These are phyloP conservation scores for Oedothorax gibbosus DNA, from an alignment of 1,140 invertebrate genomes.

Conservation along the genomic window DNA sequence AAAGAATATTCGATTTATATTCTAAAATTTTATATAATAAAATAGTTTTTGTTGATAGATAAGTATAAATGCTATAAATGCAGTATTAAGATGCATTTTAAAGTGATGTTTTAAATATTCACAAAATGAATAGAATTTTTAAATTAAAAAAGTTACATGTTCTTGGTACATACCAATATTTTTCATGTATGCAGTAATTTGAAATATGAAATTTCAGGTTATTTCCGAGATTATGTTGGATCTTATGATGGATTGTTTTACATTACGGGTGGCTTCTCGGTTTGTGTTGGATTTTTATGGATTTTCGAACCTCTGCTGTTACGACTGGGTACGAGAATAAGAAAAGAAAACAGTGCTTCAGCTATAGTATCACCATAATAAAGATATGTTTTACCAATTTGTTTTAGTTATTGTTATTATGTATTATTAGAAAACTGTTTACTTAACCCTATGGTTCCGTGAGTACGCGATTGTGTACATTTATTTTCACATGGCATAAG, in stretches of 20 bases:
- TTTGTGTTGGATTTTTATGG: constrained; percentile 57
- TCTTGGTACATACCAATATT: neutral
- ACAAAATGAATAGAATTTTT: too few species aligned
- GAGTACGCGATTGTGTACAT: too few species aligned
- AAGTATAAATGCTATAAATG: too few species aligned
- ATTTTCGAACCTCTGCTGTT: constrained; percentile 50
- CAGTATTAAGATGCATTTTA: too few species aligned
- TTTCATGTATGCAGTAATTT: neutral
- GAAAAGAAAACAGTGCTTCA: neutral
- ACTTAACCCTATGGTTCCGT: neutral
- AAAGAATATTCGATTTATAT: too few species aligned
- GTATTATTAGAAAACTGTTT: neutral
- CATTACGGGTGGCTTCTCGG: constrained; percentile 41
- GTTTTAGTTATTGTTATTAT: neutral
- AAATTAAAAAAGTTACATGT: neutral
- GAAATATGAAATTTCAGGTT: constrained; percentile 30
- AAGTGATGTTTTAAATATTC: too few species aligned
- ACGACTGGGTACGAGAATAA: neutral
- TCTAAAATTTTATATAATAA: too few species aligned
- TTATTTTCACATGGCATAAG: too few species aligned
- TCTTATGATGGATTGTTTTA: constrained; percentile 62
- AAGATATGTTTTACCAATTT: neutral
- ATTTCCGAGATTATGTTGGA: constrained; percentile 58
- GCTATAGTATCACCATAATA: neutral
- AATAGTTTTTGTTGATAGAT: too few species aligned